phyloP scores from a whole-genome alignment of 2,113 vertebrate genomes.

The Tinamus guttatus region DNA sequence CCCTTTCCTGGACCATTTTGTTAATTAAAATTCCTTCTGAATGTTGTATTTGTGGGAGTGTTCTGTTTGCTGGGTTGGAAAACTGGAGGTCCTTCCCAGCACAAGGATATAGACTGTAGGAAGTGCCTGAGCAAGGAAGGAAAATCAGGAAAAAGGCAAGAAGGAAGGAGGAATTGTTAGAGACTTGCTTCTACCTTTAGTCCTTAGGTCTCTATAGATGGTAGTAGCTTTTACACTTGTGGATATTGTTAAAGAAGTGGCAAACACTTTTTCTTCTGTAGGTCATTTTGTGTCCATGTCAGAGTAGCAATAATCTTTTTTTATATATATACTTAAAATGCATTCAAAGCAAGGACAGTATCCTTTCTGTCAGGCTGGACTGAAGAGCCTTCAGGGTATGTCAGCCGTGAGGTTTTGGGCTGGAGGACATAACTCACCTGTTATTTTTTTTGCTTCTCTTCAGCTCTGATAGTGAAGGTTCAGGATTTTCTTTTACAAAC shows the following conservation, averaged over 20 bases:
- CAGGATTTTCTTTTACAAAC: background rate
- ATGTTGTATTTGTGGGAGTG: constrained; percentile 74
- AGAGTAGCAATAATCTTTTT: constrained; percentile 54
- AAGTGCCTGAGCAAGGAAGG: constrained; percentile 31
- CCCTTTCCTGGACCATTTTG: constrained; percentile 72
- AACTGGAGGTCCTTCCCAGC: background rate
- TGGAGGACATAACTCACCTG: background rate
- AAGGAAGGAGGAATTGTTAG: background rate
- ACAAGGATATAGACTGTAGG: background rate
- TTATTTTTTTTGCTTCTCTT: background rate
- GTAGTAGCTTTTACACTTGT: background rate
- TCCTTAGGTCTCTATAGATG: background rate
- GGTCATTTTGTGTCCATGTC: constrained; percentile 44
- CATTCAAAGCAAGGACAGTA: constrained; percentile 3
- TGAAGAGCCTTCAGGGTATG: background rate
- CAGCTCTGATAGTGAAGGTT: background rate
- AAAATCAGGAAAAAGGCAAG: background rate
- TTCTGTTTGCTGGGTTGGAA: constrained; percentile 57
- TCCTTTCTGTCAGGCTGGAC: background rate
- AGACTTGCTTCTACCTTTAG: background rate
- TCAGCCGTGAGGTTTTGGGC: constrained; percentile 17
- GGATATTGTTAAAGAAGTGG: background rate
- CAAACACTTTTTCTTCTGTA: constrained; percentile 33
- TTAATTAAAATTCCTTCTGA: constrained; percentile 84
- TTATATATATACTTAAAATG: background rate